Conservation (phyloP, 2,113 vertebrate genomes). For the Tragelaphus scriptus region DNA sequence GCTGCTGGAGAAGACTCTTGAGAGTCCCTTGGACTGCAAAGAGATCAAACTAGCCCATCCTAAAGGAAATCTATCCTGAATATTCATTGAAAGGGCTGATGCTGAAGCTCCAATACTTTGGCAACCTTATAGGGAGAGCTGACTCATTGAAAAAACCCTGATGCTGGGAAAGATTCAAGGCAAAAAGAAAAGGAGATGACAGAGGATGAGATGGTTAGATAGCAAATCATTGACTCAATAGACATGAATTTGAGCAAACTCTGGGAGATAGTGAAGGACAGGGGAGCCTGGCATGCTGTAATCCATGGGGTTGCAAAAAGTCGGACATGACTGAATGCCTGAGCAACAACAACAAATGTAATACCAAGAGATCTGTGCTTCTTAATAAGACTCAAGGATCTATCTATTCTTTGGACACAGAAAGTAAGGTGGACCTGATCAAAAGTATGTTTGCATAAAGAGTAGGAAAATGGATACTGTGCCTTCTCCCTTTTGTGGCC, state of each 20-base stretch:
- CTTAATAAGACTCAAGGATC: background rate
- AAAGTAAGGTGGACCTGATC: background rate
- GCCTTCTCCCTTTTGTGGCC: background rate
- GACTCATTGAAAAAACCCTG: background rate
- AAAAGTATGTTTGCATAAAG: background rate
- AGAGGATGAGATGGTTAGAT: background rate
- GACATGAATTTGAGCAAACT: background rate
- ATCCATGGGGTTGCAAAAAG: background rate
- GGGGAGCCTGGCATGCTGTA: background rate
- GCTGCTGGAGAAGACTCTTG: background rate
- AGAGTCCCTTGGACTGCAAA: background rate
- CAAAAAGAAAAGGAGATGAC: background rate
- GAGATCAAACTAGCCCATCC: background rate
- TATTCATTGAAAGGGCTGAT: background rate
- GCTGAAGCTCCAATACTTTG: background rate
- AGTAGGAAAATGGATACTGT: background rate
- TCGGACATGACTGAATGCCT: rapidly evolving
- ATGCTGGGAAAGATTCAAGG: background rate
- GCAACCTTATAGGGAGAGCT: background rate
- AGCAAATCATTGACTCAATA: background rate
- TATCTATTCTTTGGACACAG: background rate
- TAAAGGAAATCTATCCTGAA: background rate
- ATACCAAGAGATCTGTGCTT: background rate
- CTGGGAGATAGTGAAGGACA: background rate
- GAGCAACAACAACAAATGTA: background rate